Evolutionary conservation across 2,113 vertebrate species (phyloP).

Genomic region (Strix aluco): DNA sequence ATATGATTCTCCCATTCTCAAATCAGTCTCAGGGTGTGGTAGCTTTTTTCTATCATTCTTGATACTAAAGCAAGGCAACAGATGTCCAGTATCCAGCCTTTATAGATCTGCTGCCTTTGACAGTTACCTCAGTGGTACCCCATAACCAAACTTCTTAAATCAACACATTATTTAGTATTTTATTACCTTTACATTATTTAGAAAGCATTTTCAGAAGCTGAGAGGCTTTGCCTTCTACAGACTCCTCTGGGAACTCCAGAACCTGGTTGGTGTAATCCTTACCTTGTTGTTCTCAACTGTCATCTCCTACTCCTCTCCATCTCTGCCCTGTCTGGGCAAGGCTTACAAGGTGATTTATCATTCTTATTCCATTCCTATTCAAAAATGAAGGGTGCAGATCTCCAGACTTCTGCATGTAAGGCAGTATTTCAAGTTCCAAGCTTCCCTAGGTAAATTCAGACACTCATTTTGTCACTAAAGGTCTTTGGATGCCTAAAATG

Average conservation of each 20-base stretch:
- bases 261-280: background rate
- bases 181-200: background rate
- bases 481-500: background rate
- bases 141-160: background rate
- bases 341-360: background rate
- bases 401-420: background rate
- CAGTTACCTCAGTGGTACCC: background rate
- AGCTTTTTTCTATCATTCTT: background rate
- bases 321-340: background rate
- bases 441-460: background rate
- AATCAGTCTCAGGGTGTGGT: background rate
- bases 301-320: background rate
- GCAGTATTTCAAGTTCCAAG: background rate
- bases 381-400: background rate
- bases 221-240: background rate
- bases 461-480: background rate
- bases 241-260: background rate
- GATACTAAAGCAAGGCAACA: background rate
- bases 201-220: background rate
- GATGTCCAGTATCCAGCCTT: background rate
- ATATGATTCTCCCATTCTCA: background rate
- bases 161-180: background rate
- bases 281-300: background rate
- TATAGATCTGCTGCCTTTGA: background rate
- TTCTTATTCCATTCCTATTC: background rate